A percentile compares a stretch with the other conserved stretches of the same genome.
Conservation (phyloP, 2,113 vertebrate species). For the Macaca fascicularis region T2T-MFA8v1.1 NC_088381.1:132385501-132386000, state of each 20-base stretch:
- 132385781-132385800: not conserved
- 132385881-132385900: not conserved
- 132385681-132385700: not conserved
- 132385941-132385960: not conserved
- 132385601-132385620: not conserved
- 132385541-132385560: not conserved
- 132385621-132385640: not conserved
- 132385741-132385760: not conserved
- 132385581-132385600: not conserved
- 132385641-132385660: not conserved
- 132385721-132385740: not conserved
- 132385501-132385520: not conserved
- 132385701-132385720: not conserved
- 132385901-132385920: not conserved
- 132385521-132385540: slow-evolving; percentile 16
- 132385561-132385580: not conserved
- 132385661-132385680: not conserved
- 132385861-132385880: not conserved
- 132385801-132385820: not conserved
- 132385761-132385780: not conserved
- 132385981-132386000: not conserved
- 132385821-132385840: not conserved
- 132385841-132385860: not conserved
- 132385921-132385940: not conserved
- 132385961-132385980: not conserved